Percentiles rank a stretch among this genome's conserved stretches.
Evolutionary conservation across 1,140 invertebrate genomes (phyloP).

Genomic region (Augochlora pura): DNA sequence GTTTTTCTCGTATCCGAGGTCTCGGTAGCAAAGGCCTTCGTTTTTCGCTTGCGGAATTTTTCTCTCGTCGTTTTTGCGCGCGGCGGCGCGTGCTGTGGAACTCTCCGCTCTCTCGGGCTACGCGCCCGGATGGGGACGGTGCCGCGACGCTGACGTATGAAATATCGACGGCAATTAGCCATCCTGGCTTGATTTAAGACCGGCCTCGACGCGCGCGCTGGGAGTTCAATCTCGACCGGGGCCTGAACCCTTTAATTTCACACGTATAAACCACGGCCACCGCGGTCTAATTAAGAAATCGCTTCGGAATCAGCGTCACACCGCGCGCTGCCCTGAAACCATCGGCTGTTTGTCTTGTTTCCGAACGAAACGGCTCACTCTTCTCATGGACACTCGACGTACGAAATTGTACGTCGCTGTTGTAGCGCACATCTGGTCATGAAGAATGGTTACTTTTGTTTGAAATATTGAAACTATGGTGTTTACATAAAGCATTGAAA

Average conservation of each 20-base stretch:
- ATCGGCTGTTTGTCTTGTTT: constrained; percentile 1
- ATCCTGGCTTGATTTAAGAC: constrained; percentile 40
- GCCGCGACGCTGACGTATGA: constrained; percentile 20
- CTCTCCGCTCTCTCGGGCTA: neutral
- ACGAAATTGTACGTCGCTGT: no score
- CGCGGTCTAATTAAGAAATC: constrained; percentile 39
- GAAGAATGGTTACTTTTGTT: no score
- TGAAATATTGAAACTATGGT: no score
- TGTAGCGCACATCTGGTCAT: no score
- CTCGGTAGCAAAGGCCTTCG: neutral
- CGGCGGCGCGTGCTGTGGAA: constrained; percentile 21
- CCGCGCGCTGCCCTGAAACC: no score
- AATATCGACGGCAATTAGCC: constrained; percentile 47
- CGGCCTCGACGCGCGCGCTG: constrained; percentile 15
- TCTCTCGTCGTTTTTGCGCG: neutral
- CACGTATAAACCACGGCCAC: constrained; percentile 11
- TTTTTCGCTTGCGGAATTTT: neutral
- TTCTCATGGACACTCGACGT: neutral
- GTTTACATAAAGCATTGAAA: no score
- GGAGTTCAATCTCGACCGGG: constrained; percentile 33
- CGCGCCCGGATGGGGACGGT: neutral
- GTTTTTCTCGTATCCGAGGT: neutral
- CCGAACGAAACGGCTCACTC: constrained; percentile 1
- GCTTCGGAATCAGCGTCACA: neutral
- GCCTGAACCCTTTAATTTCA: constrained; percentile 25